Base-by-base conservation (phyloP, 2,888 invertebrate species). In the Himalopsyche japonica region DNA sequence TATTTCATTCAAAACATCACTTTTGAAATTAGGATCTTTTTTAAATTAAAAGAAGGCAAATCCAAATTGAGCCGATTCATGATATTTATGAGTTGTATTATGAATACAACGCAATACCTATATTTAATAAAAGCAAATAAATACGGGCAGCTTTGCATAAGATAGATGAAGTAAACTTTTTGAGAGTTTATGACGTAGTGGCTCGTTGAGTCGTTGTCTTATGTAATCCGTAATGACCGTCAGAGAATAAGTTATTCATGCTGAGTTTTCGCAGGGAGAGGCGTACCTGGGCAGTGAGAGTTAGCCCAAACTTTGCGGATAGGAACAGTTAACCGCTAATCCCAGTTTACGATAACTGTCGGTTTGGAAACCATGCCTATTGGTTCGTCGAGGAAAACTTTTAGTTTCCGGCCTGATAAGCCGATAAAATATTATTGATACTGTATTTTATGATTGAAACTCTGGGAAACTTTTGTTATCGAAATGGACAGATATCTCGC, bases 161-260 rank as follows among this genome's bases (percentile, higher is more conserved):
- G 57, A 8, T 20, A 57, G 57, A 8, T 0, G 43, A 15, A 1
- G 1, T 57, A 70, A 70, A 30, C 30, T 12, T 70, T 70, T 27
- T 30, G 70, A 15, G 27, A 70, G 70, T 70, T 15, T 27, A 12
- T 70, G 27, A 3, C 43, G 43, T 15, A 43, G 20, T 70, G 12
- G 15, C 27, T 27, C 70, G 27, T 70, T 64, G 64, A 24, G 8
- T 64, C 64, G 64, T 7, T 70, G 70, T 70, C 70, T 70, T 70
- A 10, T 15, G 27, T 70, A 70, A 70, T 20, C 34, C 47, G 34
- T 57, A 43, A 76, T 57, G 81, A 76, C 76, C 81, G 34, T 76
- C 76, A 12, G 76, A 24, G 47, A 76, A 81, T 81, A 81, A 81
- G 76, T 81, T 81, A 81, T 81, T 81, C 81, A 81, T 81, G 47